These are phyloP conservation scores for Bembecia ichneumoniformis DNA, from an alignment of 2,888 invertebrate genomes.

Conservation along the genomic window DNA sequence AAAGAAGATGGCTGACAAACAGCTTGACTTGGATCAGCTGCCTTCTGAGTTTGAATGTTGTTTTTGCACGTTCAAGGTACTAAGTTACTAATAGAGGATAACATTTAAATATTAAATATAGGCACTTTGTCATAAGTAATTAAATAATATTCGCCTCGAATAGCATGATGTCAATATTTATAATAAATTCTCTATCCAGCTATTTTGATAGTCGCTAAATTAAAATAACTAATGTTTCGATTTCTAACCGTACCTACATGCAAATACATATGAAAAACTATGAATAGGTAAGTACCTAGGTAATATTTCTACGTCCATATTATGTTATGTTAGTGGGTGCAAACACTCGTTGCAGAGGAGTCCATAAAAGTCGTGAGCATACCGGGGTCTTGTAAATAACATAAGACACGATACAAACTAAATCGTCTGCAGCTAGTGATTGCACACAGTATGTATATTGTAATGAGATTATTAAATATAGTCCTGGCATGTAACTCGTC, in stretches of 20 bases:
- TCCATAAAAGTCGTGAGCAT: too few species aligned
- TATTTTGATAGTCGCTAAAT: constrained; percentile 6
- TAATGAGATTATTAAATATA: too few species aligned
- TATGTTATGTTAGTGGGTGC: too few species aligned
- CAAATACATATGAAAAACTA: too few species aligned
- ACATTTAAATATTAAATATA: not conserved
- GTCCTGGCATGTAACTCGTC: too few species aligned
- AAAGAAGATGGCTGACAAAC: constrained; percentile 80
- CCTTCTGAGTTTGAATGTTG: constrained; percentile 97
- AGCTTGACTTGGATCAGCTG: constrained; percentile 88
- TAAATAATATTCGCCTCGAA: not conserved
- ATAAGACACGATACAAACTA: too few species aligned
- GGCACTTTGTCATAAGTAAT: not conserved
- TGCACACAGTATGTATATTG: too few species aligned
- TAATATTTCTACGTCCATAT: too few species aligned
- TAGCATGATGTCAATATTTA: constrained; percentile 1
- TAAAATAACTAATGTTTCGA: not conserved
- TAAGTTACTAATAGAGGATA: constrained; percentile 45
- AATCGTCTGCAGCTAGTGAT: too few species aligned
- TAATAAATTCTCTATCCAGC: constrained; percentile 1
- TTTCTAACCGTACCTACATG: not conserved
- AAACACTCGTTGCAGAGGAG: too few species aligned
- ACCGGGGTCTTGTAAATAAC: too few species aligned
- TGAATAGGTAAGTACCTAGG: too few species aligned
- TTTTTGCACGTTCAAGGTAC: constrained; percentile 96